Evolutionary conservation across 2,113 vertebrate genomes (phyloP), one percentile per base, ranked within the genome.

Genomic region (Pelodiscus sinensis): DNA sequence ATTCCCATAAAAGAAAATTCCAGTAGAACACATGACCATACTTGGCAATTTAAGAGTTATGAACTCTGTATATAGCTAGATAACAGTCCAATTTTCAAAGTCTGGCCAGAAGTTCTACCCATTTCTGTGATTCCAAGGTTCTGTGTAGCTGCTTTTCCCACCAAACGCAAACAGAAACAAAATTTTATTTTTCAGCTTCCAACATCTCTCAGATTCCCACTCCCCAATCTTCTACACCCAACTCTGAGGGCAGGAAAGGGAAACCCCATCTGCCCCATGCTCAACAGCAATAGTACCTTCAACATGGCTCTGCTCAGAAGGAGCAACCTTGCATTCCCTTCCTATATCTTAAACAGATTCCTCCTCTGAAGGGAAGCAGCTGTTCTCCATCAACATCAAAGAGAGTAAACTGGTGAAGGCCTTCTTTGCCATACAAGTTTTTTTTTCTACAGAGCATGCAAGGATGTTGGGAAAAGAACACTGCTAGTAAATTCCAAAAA

Each of bases 171-270:
- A 68, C 8, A 68, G 15, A 65, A 62, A 65, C 3, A 19, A n/a
- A 9, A 8, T 68, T 68, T 16, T 18, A 68, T 68, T 68, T 44
- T 68, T 68, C 65, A 68, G 31, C 65, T 19, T 68, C 65, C 65
- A 68, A n/a, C 21, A 78, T 5, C 21, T 31, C 35, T 6, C 54
- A 35, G 6, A 24, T 31, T 3, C 14, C 21, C 51, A 77, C 25
- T 0, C 2, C 27, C 4, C 4, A 5, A 57, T 3, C 1, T 0
- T 4, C 11, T 27, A n/a, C 0, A 6, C 24, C 6, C 24, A 82
- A n/a, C 25, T 5, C 8, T 55, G 51, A 56, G 6, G 1, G 0
- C 5, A 71, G 13, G 10, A 83, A 85, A 8, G 31, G 31, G 31
- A 90, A 0, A 0, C 19, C 79, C 24, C 50, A 84, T 5, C 52